Conservation (phyloP, 2,113 vertebrate species). For the Pterophyllum scalare region DNA sequence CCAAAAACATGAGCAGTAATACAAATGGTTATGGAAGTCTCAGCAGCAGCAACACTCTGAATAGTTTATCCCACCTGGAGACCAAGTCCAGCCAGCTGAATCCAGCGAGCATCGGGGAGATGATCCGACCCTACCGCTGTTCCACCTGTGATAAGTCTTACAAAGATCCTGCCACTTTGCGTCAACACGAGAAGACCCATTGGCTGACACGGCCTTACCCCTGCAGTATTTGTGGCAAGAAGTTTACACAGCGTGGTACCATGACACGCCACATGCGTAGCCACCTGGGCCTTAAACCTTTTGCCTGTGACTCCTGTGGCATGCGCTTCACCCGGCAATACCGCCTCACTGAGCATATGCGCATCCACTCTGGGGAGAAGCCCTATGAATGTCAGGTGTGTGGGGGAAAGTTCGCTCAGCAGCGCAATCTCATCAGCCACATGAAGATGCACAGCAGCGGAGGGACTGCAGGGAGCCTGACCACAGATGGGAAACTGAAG, state of each 20-base stretch:
- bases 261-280: conserved; percentile 99
- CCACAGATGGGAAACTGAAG: conserved; percentile 89
- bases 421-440: conserved; percentile 99
- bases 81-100: conserved; percentile 82
- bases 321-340: conserved; percentile 99
- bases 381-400: conserved; percentile 99
- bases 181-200: conserved; percentile 99
- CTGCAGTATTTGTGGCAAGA: conserved; percentile 99
- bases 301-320: conserved; percentile 96
- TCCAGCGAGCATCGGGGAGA: conserved; percentile 83
- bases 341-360: conserved; percentile 99
- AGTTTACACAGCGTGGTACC: conserved; percentile 99
- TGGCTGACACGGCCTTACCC: conserved; percentile 98
- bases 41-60: conserved; percentile 62
- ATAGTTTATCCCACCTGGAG: conserved; percentile 82
- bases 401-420: conserved; percentile 98
- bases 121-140: conserved; percentile 94
- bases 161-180: conserved; percentile 96
- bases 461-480: conserved; percentile 76
- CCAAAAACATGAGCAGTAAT: conserved; percentile 67
- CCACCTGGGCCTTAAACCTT: conserved; percentile 97
- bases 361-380: conserved; percentile 99
- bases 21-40: conserved; percentile 73
- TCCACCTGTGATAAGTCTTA: conserved; percentile 96
- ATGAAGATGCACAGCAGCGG: conserved; percentile 98